Conservation (phyloP, 2,113 vertebrate genomes). For the Dipodomys merriami region DNA sequence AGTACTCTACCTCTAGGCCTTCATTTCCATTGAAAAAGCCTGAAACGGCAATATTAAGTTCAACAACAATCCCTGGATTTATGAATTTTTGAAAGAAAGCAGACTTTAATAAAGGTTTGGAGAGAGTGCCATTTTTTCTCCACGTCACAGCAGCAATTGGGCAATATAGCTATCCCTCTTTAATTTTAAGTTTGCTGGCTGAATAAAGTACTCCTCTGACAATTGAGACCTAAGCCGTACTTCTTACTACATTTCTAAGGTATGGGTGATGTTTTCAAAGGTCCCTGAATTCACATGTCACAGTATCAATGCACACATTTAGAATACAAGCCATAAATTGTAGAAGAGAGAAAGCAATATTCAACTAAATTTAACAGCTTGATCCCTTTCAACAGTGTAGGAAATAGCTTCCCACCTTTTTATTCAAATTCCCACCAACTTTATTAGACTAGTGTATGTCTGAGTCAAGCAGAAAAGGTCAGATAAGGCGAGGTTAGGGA, state of each 20-base stretch:
- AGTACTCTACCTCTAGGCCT: neutral
- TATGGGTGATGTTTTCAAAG: slow-evolving; percentile 3
- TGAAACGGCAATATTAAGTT: neutral
- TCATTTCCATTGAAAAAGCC: neutral
- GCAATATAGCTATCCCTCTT: slow-evolving; percentile 7
- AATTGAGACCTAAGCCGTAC: neutral
- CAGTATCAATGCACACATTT: slow-evolving; percentile 1
- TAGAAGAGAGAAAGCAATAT: neutral
- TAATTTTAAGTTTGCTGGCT: neutral
- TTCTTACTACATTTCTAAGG: slow-evolving; percentile 30
- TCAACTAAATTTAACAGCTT: neutral
- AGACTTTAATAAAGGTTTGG: neutral
- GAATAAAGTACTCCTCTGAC: neutral
- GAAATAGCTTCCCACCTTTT: neutral
- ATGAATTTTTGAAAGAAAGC: slow-evolving; percentile 4
- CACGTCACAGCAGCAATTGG: neutral
- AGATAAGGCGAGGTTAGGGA: too few species aligned
- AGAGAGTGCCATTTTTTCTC: neutral
- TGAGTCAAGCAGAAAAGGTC: too few species aligned
- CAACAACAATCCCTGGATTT: neutral
- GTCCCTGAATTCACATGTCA: slow-evolving; percentile 12
- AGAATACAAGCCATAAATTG: slow-evolving; percentile 22
- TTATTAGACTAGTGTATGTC: neutral
- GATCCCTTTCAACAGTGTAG: neutral
- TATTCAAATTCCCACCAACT: neutral